Base-by-base conservation (phyloP, 2,888 invertebrate species). In the Drosophila mulleri region DNA sequence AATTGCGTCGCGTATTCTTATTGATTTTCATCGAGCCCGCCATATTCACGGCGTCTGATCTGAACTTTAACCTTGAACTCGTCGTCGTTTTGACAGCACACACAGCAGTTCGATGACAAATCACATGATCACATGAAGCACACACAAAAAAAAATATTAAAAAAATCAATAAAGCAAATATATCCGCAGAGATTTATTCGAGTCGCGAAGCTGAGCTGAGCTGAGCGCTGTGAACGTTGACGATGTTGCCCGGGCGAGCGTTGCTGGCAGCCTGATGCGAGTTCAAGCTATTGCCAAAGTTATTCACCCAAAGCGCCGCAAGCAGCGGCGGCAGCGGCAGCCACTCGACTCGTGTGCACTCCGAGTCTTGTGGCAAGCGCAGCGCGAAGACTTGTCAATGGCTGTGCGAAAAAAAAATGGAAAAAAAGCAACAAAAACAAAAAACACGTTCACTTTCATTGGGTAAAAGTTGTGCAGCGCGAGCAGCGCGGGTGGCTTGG, bases 1-100 rank as follows among this genome's bases (percentile, higher is more conserved):
- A 91, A 57, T 90, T 91, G 11, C 91, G 88, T 48, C 91, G 83
- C 62, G 88, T 83, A 50, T 90, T 91, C 70, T 91, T 91, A 57
- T 90, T 89, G 23, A 84, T 76, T 47, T 84, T 88, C 39, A 78
- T 67, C 35, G 84, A 88, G 11, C 90, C 88, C 73, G 88, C 80
- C 91, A 91, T 91, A 42, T 82, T 81, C 74, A 77, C 72, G n/a
- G 12, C 53, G 50, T 6, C 3, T 37, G 45, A n/a, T 6, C 3
- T 37, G 45, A n/a, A 6, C 16, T 23, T 45, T 8, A 37, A 11
- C 58, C 26, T 8, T 26, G 37, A 45, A 14, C 35, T 37, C n/a
- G 37, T 50, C 32, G 32, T 32, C 32, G 32, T 11, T 32, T 11
- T n/a, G 23, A n/a, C 35, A 32, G 6, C 29, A 37, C 35, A 48